Evolutionary conservation across 2,888 invertebrate species (phyloP).

Genomic region (Macrophya alboannulata): DNA sequence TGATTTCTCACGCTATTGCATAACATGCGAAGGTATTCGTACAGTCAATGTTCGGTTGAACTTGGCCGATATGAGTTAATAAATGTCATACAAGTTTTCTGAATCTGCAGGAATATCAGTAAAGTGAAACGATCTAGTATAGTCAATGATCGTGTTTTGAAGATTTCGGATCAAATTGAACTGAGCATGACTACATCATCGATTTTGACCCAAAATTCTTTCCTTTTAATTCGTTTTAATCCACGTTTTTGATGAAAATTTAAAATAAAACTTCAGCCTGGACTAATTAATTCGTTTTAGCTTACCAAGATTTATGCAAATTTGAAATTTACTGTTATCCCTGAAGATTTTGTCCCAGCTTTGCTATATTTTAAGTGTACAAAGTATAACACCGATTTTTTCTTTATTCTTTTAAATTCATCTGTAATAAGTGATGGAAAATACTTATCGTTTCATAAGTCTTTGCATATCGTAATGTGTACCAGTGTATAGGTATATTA

Average conservation of each 20-base stretch:
- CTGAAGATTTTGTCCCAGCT: background rate
- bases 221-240: background rate
- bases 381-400: background rate
- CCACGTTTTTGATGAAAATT: background rate
- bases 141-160: background rate
- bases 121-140: background rate
- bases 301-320: background rate
- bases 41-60: background rate
- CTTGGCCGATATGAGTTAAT: background rate
- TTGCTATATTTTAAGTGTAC: background rate
- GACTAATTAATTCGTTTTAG: background rate
- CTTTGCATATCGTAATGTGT: background rate
- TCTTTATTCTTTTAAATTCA: background rate
- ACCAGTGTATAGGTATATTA: background rate
- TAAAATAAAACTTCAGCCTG: background rate
- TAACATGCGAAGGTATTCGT: conserved; percentile 1
- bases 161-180: background rate
- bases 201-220: background rate
- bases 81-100: background rate
- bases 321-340: background rate
- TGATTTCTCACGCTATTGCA: conserved; percentile 14
- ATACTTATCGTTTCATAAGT: background rate
- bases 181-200: background rate
- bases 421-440: background rate
- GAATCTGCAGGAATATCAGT: background rate